Conservation (phyloP, 2,888 invertebrate species). For the Drosophila nr. perissopoda region DNA sequence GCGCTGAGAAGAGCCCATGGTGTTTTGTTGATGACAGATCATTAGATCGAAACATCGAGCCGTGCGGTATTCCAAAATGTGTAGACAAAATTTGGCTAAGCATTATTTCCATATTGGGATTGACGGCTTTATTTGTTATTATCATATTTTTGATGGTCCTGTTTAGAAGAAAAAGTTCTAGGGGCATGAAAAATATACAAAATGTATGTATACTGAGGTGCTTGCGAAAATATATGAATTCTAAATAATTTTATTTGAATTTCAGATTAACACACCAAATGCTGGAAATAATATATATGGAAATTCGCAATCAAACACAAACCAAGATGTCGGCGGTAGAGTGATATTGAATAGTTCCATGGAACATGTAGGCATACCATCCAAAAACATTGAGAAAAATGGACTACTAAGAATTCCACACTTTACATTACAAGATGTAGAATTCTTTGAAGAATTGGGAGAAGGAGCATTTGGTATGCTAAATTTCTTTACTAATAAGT, state of each 20-base stretch:
- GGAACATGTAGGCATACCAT: slow-evolving; percentile 83
- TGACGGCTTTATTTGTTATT: slow-evolving; percentile 75
- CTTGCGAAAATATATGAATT: background rate
- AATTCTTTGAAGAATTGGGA: slow-evolving; percentile 95
- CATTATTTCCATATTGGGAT: slow-evolving; percentile 88
- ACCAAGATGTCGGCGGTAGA: slow-evolving; percentile 94
- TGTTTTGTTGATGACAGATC: slow-evolving; percentile 92
- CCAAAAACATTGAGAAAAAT: slow-evolving; percentile 84
- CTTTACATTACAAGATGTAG: slow-evolving; percentile 93
- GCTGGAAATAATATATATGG: slow-evolving; percentile 93
- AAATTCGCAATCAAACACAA: slow-evolving; percentile 90
- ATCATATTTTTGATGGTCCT: slow-evolving; percentile 87
- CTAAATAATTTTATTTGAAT: background rate
- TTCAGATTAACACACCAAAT: slow-evolving; percentile 88
- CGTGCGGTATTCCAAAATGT: slow-evolving; percentile 95
- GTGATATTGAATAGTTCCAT: slow-evolving; percentile 86
- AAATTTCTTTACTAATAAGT: background rate
- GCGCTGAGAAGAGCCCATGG: slow-evolving; percentile 93
- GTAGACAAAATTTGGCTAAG: slow-evolving; percentile 93
- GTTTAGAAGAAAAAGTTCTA: slow-evolving; percentile 84
- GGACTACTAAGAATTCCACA: slow-evolving; percentile 90
- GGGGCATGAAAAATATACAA: slow-evolving; percentile 88
- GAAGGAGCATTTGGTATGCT: slow-evolving; percentile 95
- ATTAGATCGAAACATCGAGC: slow-evolving; percentile 88
- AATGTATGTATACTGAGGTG: slow-evolving; percentile 85